phyloP scores from a whole-genome alignment of 1,140 invertebrate genomes.

The Aphaenogaster ashmeadi region DNA sequence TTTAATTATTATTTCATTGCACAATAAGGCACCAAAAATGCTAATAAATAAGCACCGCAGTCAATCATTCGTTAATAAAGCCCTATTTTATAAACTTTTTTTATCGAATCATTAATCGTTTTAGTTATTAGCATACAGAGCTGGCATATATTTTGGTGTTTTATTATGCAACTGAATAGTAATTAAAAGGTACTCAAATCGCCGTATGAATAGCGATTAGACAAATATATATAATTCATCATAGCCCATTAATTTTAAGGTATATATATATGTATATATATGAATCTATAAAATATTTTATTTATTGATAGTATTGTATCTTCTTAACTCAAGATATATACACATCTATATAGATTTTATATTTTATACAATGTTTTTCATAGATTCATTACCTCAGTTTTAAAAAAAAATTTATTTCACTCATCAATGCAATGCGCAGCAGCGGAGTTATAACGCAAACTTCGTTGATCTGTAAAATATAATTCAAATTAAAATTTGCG shows the following conservation, averaged over 20 bases:
- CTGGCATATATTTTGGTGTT: background rate
- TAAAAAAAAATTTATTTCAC: background rate
- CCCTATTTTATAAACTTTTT: background rate
- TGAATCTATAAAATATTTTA: background rate
- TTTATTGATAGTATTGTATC: background rate
- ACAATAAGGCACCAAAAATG: background rate
- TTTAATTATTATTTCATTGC: constrained; percentile 8
- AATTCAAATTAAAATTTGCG: too few species aligned
- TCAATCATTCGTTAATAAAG: background rate
- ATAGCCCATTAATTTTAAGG: background rate
- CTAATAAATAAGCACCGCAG: background rate
- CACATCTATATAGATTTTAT: background rate
- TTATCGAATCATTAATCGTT: background rate
- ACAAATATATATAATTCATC: background rate
- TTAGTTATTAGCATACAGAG: background rate
- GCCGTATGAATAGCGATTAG: background rate
- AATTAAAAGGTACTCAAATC: background rate
- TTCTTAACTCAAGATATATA: background rate
- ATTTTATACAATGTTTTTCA: background rate
- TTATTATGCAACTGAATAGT: constrained; percentile 1
- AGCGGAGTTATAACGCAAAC: too few species aligned
- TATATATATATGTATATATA: background rate
- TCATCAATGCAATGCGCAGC: background rate
- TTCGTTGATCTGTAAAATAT: too few species aligned
- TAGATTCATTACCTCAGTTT: background rate